Percentiles rank a stretch among this genome's conserved stretches.
Evolutionary conservation across 1,140 invertebrate species (phyloP).

Genomic region (Trichoplusia ni): DNA sequence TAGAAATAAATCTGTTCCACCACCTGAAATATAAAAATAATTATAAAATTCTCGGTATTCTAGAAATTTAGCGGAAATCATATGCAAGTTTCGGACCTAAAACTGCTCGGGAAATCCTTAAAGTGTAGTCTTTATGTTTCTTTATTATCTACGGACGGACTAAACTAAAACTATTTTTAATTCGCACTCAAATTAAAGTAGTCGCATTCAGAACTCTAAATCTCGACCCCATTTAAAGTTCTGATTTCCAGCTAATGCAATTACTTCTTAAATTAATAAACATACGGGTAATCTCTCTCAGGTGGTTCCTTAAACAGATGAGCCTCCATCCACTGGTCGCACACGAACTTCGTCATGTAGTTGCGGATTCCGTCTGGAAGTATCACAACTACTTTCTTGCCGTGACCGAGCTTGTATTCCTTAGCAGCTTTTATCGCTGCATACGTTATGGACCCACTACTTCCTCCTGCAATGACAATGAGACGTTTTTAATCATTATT

Average conservation of each 20-base stretch:
- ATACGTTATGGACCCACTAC: constrained; percentile 92
- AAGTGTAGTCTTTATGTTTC: too few species aligned
- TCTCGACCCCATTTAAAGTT: background rate
- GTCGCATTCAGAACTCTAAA: too few species aligned
- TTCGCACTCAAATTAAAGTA: too few species aligned
- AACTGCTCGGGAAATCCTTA: too few species aligned
- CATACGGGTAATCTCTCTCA: constrained; percentile 32
- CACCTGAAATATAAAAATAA: constrained; percentile 40
- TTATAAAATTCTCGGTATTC: too few species aligned
- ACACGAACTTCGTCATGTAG: constrained; percentile 98
- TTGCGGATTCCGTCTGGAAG: constrained; percentile 97
- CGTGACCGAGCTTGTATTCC: constrained; percentile 84
- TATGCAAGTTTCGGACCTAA: too few species aligned
- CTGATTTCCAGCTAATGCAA: background rate
- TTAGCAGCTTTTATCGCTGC: constrained; percentile 90
- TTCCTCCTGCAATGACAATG: constrained; percentile 85
- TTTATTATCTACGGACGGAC: too few species aligned
- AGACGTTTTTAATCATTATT: background rate
- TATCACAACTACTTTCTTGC: constrained; percentile 93
- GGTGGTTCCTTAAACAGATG: constrained; percentile 84
- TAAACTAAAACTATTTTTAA: too few species aligned
- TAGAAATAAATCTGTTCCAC: constrained; percentile 46
- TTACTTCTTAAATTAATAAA: background rate
- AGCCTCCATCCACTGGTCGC: constrained; percentile 96
- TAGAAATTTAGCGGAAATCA: too few species aligned